phyloP scores from a whole-genome alignment of 2,113 vertebrate genomes.

The Uria aalge region DNA sequence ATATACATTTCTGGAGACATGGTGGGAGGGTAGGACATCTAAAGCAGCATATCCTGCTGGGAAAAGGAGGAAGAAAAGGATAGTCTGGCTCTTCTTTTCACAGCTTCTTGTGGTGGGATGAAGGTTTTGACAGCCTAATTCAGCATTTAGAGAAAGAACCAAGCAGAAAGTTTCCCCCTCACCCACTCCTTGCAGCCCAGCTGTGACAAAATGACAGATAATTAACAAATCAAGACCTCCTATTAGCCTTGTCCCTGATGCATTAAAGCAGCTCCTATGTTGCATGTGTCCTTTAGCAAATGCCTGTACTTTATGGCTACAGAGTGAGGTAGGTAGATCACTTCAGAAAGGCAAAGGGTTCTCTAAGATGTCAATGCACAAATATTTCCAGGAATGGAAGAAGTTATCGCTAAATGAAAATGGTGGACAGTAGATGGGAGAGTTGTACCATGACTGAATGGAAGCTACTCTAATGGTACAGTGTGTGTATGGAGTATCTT shows the following conservation, averaged over 20 bases:
- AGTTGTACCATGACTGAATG: background rate
- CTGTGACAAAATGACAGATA: constrained; percentile 71
- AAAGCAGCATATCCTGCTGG: constrained; percentile 12
- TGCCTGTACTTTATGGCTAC: constrained; percentile 21
- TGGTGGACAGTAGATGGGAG: background rate
- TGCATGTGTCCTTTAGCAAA: constrained; percentile 59
- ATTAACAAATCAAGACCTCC: constrained; percentile 72
- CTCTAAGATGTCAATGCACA: background rate
- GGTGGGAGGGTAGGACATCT: constrained; percentile 12
- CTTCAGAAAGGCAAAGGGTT: background rate
- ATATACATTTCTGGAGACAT: constrained; percentile 23
- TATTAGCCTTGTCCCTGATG: constrained; percentile 47
- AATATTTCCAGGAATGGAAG: background rate
- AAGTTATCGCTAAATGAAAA: background rate
- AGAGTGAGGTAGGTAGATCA: background rate
- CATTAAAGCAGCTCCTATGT: constrained; percentile 58
- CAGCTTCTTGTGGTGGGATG: constrained; percentile 35
- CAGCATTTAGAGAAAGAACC: constrained; percentile 59
- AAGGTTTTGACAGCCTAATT: constrained; percentile 56
- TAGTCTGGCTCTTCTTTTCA: constrained; percentile 29
- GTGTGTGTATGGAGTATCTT: background rate
- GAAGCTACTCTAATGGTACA: background rate
- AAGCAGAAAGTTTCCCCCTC: constrained; percentile 32
- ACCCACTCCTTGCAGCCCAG: constrained; percentile 60
- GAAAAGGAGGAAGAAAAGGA: constrained; percentile 13